phyloP scores from a whole-genome alignment of 2,888 invertebrate species.

The Ophion obscuratus region DNA sequence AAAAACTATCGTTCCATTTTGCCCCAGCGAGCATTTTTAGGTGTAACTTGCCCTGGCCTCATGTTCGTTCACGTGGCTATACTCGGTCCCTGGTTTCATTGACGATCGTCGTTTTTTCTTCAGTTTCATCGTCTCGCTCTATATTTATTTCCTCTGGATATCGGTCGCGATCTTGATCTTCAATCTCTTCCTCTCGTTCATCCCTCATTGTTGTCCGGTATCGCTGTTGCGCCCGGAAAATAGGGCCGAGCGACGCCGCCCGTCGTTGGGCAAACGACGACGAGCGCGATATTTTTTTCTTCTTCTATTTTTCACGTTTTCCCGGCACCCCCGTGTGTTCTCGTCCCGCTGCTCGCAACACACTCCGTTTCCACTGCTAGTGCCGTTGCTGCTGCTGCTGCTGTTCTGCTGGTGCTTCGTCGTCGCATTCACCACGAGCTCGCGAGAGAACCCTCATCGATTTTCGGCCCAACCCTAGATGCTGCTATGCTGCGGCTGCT shows the following conservation, averaged over 20 bases:
- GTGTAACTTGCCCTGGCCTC: too few relatives aligned
- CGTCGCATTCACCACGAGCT: constrained; percentile 52
- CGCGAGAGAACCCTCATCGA: constrained; percentile 64
- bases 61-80: too few relatives aligned
- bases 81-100: background rate
- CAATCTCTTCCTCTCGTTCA: background rate
- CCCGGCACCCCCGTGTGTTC: constrained; percentile 40
- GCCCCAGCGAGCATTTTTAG: too few relatives aligned
- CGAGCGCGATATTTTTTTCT: too few relatives aligned
- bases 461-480: constrained; percentile 66
- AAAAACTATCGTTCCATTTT: too few relatives aligned
- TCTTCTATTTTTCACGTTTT: constrained; percentile 28
- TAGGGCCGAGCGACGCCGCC: constrained; percentile 4
- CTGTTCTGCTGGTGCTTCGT: constrained; percentile 29
- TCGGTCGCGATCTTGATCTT: background rate
- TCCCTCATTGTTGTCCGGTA: background rate
- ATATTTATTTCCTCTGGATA: background rate
- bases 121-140: background rate
- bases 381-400: constrained; percentile 5
- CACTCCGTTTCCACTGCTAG: constrained; percentile 1
- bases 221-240: constrained; percentile 8
- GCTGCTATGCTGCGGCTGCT: constrained; percentile 55
- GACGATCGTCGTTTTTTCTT: background rate
- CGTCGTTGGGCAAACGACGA: background rate
- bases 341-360: constrained; percentile 38